A percentile compares a stretch with the other conserved stretches of the same genome.
Conservation (phyloP, 1,140 invertebrate genomes). For the Drosophila persimilis region DNA sequence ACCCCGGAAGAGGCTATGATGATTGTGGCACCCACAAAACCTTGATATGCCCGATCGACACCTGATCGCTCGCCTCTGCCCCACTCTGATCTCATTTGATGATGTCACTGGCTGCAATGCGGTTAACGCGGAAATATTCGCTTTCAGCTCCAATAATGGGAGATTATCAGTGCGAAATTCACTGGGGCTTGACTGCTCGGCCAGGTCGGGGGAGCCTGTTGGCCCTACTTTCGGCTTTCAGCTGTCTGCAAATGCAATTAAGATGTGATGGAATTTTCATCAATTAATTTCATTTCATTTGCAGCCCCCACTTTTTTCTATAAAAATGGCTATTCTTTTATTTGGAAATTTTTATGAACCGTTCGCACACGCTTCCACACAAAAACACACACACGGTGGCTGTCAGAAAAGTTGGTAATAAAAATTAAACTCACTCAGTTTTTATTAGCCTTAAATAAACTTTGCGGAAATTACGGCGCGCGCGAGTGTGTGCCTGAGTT, state of each 20-base stretch:
- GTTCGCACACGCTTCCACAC: constrained; percentile 1
- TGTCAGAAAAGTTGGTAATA: constrained; percentile 41
- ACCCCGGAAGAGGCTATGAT: constrained; percentile 37
- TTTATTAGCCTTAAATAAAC: constrained; percentile 45
- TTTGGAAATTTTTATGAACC: constrained; percentile 13
- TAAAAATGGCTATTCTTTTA: constrained; percentile 6
- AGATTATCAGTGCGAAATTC: neutral
- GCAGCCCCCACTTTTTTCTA: constrained; percentile 44
- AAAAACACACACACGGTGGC: neutral
- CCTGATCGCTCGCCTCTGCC: neutral
- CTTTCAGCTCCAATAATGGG: constrained; percentile 13
- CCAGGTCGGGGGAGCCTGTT: neutral
- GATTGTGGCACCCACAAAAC: constrained; percentile 26
- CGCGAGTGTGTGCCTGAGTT: constrained; percentile 17
- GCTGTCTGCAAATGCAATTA: constrained; percentile 61
- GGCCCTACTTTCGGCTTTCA: constrained; percentile 17
- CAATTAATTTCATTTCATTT: constrained; percentile 75
- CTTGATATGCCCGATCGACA: constrained; percentile 6
- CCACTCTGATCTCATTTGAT: constrained; percentile 42
- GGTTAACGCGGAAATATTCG: constrained; percentile 15
- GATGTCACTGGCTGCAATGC: constrained; percentile 24
- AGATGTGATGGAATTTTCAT: constrained; percentile 70
- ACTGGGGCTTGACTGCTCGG: constrained; percentile 10
- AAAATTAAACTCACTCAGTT: constrained; percentile 52
- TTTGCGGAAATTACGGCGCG: constrained; percentile 9